Conservation (phyloP, 2,113 vertebrate species). For the Morone chrysops region DNA sequence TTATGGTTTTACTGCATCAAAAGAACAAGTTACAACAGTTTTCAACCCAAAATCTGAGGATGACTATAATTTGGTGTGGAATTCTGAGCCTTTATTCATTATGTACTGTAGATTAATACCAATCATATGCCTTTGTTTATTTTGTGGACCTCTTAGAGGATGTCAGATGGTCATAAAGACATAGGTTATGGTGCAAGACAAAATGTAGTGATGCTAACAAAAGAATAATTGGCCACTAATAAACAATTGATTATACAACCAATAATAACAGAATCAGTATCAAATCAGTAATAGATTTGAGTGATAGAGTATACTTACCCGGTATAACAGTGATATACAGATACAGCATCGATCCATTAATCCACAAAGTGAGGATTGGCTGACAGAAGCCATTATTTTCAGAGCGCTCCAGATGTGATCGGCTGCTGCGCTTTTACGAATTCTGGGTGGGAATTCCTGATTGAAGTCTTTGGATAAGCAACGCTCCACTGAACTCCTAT, state of each 20-base stretch:
- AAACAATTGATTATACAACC: background rate
- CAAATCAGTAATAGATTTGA: background rate
- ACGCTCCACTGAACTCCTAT: slow-evolving; percentile 50
- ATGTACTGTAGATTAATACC: background rate
- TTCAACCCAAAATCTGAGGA: background rate
- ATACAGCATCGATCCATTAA: slow-evolving; percentile 12
- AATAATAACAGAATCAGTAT: background rate
- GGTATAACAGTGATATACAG: slow-evolving; percentile 21
- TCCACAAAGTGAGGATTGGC: slow-evolving; percentile 5
- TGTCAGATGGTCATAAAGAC: background rate
- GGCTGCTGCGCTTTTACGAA: slow-evolving; percentile 41
- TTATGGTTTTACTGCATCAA: slow-evolving; percentile 10
- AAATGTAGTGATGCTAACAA: background rate
- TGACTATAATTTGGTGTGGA: background rate
- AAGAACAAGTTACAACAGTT: background rate
- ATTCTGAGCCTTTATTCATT: background rate
- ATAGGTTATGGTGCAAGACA: background rate
- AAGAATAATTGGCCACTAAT: background rate
- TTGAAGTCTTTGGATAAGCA: slow-evolving; percentile 50
- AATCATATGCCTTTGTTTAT: background rate
- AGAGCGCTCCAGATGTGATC: slow-evolving; percentile 61
- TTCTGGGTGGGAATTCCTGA: slow-evolving; percentile 40
- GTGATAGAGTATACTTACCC: background rate
- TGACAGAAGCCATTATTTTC: slow-evolving; percentile 48
- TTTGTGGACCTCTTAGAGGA: background rate